Evolutionary conservation across 2,113 vertebrate genomes (phyloP), one percentile per base, ranked within the genome.

Genomic region (Actenoides hombroni): DNA sequence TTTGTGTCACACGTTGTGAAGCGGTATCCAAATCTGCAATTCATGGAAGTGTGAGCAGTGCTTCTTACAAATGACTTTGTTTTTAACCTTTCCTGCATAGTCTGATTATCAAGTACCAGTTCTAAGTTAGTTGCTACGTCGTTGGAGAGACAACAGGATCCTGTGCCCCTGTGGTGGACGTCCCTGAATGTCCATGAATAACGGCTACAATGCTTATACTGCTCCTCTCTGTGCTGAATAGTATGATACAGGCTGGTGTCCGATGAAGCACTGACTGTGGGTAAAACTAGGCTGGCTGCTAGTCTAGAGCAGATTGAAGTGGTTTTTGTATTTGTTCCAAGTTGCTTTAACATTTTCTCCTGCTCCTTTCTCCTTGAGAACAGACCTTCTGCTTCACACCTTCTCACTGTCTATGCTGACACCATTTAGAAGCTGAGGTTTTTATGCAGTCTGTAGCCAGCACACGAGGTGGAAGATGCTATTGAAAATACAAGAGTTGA

Each of bases 1-100:
- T 90, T 84, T 40, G 6, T 78, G 28, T 3, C 0, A 0, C 39
- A 8, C 0, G 0, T 70, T 78, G 54, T 13, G 14, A 85, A 70
- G 25, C 23, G 0, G 0, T 49, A 46, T 49, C 29, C 28, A 60
- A 59, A 59, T 70, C 17, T 74, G 31, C 35, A 61, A 2, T 14
- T 13, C 7, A 3, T 40, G 28, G 4, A 71, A 76, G 6, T 21
- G 14, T 90, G 19, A 20, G 39, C 7, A 5, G 37, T 70, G 24
- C 40, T 77, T 74, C 37, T 91, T 13, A 28, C 18, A 83, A 71
- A 28, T 79, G 4, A 44, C 40, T 85, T 78, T 5, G 20, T 84
- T 76, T 79, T 75, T 59, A 56, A 5, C 46, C 3, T 56, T 83
- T 53, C 37, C 11, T 28, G 24, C 16, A 14, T 57, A 71, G 39